Percentiles rank a stretch among this genome's conserved stretches.
Evolutionary conservation across 2,888 invertebrate genomes (phyloP).

Genomic region (Epiblema foenella): DNA sequence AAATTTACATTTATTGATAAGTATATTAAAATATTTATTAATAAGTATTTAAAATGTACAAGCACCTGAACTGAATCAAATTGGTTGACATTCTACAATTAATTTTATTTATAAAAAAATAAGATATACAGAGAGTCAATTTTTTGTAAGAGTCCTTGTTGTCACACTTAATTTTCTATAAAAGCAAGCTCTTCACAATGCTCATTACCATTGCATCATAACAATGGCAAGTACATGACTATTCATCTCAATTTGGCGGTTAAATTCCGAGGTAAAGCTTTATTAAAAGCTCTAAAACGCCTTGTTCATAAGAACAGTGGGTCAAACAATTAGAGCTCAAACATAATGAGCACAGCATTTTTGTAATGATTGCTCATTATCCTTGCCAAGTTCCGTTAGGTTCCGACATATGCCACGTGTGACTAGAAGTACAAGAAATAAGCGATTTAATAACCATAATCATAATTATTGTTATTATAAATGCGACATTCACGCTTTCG

Average conservation of each 20-base stretch:
- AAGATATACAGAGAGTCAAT: too few relatives aligned
- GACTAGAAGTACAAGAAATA: not conserved
- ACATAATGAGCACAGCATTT: constrained; percentile 20
- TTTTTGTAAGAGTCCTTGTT: too few relatives aligned
- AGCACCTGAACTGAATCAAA: too few relatives aligned
- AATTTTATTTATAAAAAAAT: too few relatives aligned
- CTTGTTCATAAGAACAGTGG: constrained; percentile 23
- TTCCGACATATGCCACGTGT: not conserved
- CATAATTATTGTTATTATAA: too few relatives aligned
- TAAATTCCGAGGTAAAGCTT: not conserved
- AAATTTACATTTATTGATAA: too few relatives aligned
- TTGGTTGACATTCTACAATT: too few relatives aligned
- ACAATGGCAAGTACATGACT: not conserved
- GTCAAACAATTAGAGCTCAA: constrained; percentile 31
- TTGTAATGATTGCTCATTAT: constrained; percentile 33
- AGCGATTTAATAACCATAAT: not conserved
- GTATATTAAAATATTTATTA: too few relatives aligned
- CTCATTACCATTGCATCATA: not conserved
- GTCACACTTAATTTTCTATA: too few relatives aligned
- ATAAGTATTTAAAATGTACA: too few relatives aligned
- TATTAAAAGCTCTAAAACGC: not conserved
- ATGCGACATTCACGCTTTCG: too few relatives aligned
- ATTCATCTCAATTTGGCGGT: constrained; percentile 5
- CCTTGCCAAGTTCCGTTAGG: constrained; percentile 27
- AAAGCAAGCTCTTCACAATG: too few relatives aligned